Base-by-base conservation (phyloP, 2,113 vertebrate species). In the Prochilodus magdalenae region DNA sequence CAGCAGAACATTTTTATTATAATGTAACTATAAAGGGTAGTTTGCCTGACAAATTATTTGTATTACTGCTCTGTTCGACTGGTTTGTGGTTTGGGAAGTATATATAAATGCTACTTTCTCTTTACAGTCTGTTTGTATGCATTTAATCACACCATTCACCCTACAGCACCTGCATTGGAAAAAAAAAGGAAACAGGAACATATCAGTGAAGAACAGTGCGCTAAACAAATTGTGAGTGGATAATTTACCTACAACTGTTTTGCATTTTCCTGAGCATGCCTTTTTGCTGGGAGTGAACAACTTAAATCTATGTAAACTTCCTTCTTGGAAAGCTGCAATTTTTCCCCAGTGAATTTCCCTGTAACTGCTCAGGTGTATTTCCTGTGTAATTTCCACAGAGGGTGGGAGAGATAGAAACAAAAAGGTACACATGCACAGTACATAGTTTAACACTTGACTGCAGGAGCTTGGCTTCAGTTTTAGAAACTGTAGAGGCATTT, bases 241-340 rank as follows among this genome's bases (percentile, higher is more conserved):
- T 26, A 30, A 33, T 33, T 80, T 36, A 74, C 82, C 26, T 24
- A 13, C 36, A 79, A 60, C 26, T 74, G 74, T 12, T 82, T 82
- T 82, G 51, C 71, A 82, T 78, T 36, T 76, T 59, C n/a, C 73
- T 69, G 66, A 75, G 12, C 36, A 53, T 47, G 27, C 15, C 59
- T 75, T 76, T 79, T 53, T 47, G n/a, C 18, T 47, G 26, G 30
- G 27, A 40, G 20, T 59, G 33, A 55, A 60, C 30, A 75, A 16
- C 55, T 75, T 60, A 59, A 57, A 40, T 24, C 55, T 27, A 55
- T 65, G 55, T 63, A 47, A 79, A 74, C 67, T 87, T 87, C 80
- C 80, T 84, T 78, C 71, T 77, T 82, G 57, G 47, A 73, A 53
- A 65, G 3, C 57, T 47, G 30, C 22, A 76, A 15, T 73, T 74